Percentiles rank a stretch among this genome's conserved stretches.
phyloP scores from a whole-genome alignment of 2,113 vertebrate species.

The Collichthys lucidus region DNA sequence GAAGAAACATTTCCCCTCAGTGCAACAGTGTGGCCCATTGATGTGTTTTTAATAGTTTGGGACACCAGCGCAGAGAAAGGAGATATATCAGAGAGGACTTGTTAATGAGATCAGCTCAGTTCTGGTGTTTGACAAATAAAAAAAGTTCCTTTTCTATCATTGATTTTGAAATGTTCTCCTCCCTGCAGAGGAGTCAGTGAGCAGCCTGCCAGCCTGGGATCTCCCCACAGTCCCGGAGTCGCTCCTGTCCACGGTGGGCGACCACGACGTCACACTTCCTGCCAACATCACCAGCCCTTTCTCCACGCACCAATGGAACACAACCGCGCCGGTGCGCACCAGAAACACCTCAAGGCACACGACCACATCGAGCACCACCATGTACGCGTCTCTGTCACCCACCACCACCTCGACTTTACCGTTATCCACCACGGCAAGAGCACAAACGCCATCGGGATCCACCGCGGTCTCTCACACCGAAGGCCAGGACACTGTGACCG shows the following conservation, averaged over 20 bases:
- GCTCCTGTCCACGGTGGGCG: constrained; percentile 73
- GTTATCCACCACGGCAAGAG: constrained; percentile 4
- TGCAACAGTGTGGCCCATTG: background rate
- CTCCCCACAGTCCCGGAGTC: constrained; percentile 80
- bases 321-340: constrained; percentile 62
- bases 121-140: background rate
- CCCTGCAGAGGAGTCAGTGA: constrained; percentile 70
- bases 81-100: background rate
- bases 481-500: constrained; percentile 69
- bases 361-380: constrained; percentile 16
- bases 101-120: background rate
- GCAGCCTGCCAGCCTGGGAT: constrained; percentile 78
- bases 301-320: constrained; percentile 78
- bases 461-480: background rate
- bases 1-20: background rate
- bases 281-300: constrained; percentile 81
- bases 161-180: background rate
- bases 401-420: constrained; percentile 46
- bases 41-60: constrained; percentile 4
- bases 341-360: constrained; percentile 50
- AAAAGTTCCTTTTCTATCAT: background rate
- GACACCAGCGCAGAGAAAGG: background rate
- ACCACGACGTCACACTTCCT: constrained; percentile 76
- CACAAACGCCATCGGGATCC: constrained; percentile 7
- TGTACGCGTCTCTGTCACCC: constrained; percentile 9